Base-by-base conservation (phyloP, 2,797 vertebrate species). In the Rachycentron canadum region DNA sequence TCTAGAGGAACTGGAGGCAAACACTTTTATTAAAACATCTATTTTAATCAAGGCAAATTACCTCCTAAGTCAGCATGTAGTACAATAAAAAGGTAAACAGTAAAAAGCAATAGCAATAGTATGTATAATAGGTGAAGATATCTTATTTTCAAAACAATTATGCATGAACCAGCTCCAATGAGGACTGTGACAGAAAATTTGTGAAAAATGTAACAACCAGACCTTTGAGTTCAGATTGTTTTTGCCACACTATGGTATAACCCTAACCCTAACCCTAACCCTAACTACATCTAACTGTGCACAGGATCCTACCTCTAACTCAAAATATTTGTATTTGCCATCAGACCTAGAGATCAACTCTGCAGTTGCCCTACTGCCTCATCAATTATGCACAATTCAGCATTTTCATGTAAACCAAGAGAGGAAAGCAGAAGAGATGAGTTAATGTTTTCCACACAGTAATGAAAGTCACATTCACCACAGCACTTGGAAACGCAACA, bases 391-490 rank as follows among this genome's bases (percentile, higher is more conserved):
- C 76, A 82, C 60, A 78, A 82, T 79, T 65, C 81, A 77, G 21
- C 73, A 17, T 86, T 77, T 81, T 81, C 83, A 61, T 88, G 80
- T 86, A 86, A 90, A 89, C 84, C 74, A 74, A 76, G 72, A 81
- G 66, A 84, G 78, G 61, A 83, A 79, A 81, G 86, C 58, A 69
- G 77, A 62, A 50, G 81, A 87, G 86, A 88, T 77, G 82, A 91
- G 86, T 78, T 86, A 94, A 93, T 89, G 86, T 92, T 92, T 94
- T 92, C 93, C 88, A 76, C 87, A 76, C 88, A 77, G 89, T 93
- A 91, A 93, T 94, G 89, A 94, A 92, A 94, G 91, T 88, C 88
- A 81, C 93, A 93, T 88, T 88, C 82, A 87, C 90, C 81, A 76
- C 86, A 79, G 91, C 81, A 76, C 85, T 90, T 86, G 76, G 87